phyloP scores from a whole-genome alignment of 2,113 vertebrate genomes.

The Sceloporus tristichus region DNA sequence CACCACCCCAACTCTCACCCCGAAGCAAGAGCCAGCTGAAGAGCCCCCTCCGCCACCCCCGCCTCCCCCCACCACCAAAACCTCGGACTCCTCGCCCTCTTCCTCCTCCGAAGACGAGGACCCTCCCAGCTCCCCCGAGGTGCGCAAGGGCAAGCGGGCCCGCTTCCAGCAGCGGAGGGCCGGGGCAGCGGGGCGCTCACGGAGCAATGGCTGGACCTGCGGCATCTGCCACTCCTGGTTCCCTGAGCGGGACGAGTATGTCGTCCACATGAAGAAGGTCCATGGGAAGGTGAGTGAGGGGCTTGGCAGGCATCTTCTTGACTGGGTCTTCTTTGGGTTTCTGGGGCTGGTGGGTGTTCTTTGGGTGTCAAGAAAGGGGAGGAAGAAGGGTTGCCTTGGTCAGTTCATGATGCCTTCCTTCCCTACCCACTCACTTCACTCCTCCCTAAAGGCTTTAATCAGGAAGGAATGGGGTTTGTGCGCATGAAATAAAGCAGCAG shows the following conservation, averaged over 20 bases:
- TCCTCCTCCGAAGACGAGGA: slow-evolving; percentile 77
- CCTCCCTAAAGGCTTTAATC: too few species aligned
- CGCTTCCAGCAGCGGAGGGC: slow-evolving; percentile 59
- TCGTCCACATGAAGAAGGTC: slow-evolving; percentile 91
- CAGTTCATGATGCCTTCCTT: too few species aligned
- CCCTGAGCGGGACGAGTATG: slow-evolving; percentile 87
- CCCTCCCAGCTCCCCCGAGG: slow-evolving; percentile 73
- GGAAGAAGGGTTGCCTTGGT: too few species aligned
- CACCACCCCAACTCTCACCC: slow-evolving; percentile 44
- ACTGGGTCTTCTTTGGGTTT: slow-evolving; percentile 69
- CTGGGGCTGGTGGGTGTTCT: slow-evolving; percentile 79
- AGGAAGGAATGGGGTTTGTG: too few species aligned
- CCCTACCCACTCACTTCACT: too few species aligned
- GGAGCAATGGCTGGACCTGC: slow-evolving; percentile 87
- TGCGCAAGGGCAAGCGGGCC: slow-evolving; percentile 69
- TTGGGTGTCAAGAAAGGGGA: accelerated
- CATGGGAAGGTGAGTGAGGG: slow-evolving; percentile 86
- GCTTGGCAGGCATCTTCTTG: slow-evolving; percentile 29
- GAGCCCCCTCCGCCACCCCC: slow-evolving; percentile 44
- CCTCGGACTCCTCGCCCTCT: slow-evolving; percentile 58
- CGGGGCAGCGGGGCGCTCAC: slow-evolving; percentile 53
- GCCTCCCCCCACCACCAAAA: slow-evolving; percentile 57
- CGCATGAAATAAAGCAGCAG: too few species aligned
- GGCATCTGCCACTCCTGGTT: slow-evolving; percentile 88
- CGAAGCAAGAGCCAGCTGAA: slow-evolving; percentile 76